Evolutionary conservation across 2,888 invertebrate genomes (phyloP).

Genomic region (Liposcelis brunnea): DNA sequence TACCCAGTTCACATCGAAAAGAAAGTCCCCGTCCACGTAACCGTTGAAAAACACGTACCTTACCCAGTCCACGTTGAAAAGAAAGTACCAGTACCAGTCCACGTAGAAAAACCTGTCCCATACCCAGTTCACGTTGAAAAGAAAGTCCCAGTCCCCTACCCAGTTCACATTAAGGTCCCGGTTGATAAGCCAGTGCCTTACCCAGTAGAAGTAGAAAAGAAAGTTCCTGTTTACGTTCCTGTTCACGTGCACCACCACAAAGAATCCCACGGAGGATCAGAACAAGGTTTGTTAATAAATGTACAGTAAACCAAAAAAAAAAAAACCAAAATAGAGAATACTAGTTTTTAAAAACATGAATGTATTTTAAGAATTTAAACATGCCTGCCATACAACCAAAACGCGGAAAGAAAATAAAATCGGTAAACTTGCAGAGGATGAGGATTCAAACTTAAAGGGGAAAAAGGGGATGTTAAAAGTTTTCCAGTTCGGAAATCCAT

Average conservation of each 20-base stretch:
- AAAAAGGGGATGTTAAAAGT: too few species aligned
- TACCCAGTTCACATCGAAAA: slow-evolving; percentile 49
- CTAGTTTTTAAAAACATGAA: too few species aligned
- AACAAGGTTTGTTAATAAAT: too few species aligned
- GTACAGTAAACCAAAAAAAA: too few species aligned
- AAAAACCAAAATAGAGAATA: too few species aligned
- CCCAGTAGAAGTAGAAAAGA: slow-evolving; percentile 33
- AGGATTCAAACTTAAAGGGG: too few species aligned
- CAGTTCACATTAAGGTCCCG: slow-evolving; percentile 17
- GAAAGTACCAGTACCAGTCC: slow-evolving; percentile 10
- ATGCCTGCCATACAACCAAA: too few species aligned
- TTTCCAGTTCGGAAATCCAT: too few species aligned
- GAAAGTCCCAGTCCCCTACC: slow-evolving; percentile 14
- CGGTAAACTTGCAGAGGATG: too few species aligned
- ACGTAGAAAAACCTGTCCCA: slow-evolving; percentile 16
- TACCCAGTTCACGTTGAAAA: slow-evolving; percentile 36
- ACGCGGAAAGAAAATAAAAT: too few species aligned
- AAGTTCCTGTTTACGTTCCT: slow-evolving; percentile 15
- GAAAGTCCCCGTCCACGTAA: slow-evolving; percentile 46
- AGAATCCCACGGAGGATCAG: background rate
- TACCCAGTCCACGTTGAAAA: slow-evolving; percentile 16
- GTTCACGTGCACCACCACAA: slow-evolving; percentile 14
- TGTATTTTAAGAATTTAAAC: too few species aligned
- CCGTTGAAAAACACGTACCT: slow-evolving; percentile 28
- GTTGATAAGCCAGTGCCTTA: slow-evolving; percentile 33